Percentiles rank a stretch among this genome's conserved stretches.
Conservation (phyloP, 2,113 vertebrate genomes). For the Triplophysa dalaica region DNA sequence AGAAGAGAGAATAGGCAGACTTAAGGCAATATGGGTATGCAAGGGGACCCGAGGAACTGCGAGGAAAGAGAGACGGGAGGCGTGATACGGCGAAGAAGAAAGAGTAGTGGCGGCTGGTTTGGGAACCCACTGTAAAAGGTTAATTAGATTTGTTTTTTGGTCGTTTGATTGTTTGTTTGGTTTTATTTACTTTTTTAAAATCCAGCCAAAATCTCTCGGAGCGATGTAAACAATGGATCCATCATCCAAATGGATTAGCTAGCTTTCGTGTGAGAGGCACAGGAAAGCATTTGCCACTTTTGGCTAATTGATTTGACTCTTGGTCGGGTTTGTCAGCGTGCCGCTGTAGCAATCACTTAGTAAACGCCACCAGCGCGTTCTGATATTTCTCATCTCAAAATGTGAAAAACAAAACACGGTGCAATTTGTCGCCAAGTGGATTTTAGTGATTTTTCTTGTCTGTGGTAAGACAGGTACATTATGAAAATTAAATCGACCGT, state of each 20-base stretch:
- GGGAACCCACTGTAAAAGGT: slow-evolving; percentile 22
- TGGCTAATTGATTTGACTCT: slow-evolving; percentile 45
- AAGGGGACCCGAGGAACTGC: slow-evolving; percentile 12
- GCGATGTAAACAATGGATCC: slow-evolving; percentile 47
- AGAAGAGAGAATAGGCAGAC: slow-evolving; percentile 42
- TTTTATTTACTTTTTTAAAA: not conserved
- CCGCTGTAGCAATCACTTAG: slow-evolving; percentile 34
- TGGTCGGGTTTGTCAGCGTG: not conserved
- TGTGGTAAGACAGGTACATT: not conserved
- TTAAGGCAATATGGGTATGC: slow-evolving; percentile 45
- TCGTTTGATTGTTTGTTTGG: not conserved
- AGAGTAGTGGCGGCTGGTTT: not conserved
- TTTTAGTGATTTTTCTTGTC: slow-evolving; percentile 2
- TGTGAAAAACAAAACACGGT: not conserved
- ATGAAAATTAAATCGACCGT: not conserved
- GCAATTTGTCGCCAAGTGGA: not conserved
- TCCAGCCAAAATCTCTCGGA: slow-evolving; percentile 12
- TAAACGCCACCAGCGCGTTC: not conserved
- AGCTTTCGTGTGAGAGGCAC: slow-evolving; percentile 27
- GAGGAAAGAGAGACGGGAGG: not conserved
- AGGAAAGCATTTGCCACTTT: slow-evolving; percentile 36
- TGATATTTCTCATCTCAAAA: not conserved
- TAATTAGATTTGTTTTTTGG: slow-evolving; percentile 23
- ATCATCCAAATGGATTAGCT: slow-evolving; percentile 53
- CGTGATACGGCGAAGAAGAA: not conserved